phyloP scores from a whole-genome alignment of 2,797 vertebrate species.

The Enteromius argenteus region DNA sequence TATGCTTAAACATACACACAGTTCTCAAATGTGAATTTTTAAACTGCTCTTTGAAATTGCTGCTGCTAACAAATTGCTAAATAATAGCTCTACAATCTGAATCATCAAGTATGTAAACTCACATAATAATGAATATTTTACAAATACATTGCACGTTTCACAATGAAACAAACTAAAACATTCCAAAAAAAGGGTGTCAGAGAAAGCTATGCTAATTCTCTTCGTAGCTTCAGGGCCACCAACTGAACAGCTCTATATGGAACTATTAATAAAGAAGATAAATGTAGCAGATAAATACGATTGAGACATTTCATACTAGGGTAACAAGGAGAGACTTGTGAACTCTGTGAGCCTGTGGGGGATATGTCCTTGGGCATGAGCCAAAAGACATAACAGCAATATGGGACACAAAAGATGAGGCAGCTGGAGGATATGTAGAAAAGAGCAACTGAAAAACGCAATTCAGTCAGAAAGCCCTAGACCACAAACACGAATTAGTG shows the following conservation, averaged over 20 bases:
- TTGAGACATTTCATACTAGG: constrained; percentile 12
- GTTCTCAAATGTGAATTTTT: neutral
- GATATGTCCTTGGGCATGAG: constrained; percentile 49
- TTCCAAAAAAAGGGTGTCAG: neutral
- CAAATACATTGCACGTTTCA: neutral
- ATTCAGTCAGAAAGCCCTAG: constrained; percentile 51
- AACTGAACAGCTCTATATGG: neutral
- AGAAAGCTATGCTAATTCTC: neutral
- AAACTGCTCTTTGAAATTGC: neutral
- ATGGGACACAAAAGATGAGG: constrained; percentile 31
- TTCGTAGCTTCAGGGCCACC: neutral
- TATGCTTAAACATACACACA: neutral
- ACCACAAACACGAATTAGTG: constrained; percentile 45
- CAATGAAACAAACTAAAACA: neutral
- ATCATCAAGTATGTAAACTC: neutral
- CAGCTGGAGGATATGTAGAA: constrained; percentile 45
- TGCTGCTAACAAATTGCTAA: neutral
- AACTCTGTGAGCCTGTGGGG: constrained; percentile 45
- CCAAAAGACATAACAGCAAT: constrained; percentile 56
- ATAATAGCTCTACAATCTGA: neutral
- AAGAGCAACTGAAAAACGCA: constrained; percentile 58
- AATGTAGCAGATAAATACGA: constrained; percentile 32
- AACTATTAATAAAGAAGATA: constrained; percentile 9
- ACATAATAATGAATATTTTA: neutral
- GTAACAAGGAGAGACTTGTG: constrained; percentile 16